Conservation (phyloP, 2,888 invertebrate species). For the Campoplex capitator region DNA sequence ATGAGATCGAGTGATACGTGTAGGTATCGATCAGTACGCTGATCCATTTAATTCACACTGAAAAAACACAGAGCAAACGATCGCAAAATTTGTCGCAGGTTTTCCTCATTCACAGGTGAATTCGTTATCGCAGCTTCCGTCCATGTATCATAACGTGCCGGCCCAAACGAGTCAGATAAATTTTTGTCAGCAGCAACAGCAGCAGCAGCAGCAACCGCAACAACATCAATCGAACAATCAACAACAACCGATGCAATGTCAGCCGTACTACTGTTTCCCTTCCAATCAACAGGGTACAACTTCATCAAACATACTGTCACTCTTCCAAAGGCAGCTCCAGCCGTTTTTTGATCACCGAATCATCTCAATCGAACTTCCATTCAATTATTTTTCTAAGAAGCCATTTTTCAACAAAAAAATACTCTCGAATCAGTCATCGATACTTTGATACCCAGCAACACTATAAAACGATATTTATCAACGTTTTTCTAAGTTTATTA, state of each 20-base stretch:
- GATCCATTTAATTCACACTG: neutral
- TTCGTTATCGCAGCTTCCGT: slow-evolving; percentile 71
- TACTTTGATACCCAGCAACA: neutral
- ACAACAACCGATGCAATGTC: slow-evolving; percentile 65
- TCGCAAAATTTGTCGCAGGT: slow-evolving; percentile 59
- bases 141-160: slow-evolving; percentile 73
- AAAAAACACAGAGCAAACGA: slow-evolving; percentile 15
- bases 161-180: slow-evolving; percentile 75
- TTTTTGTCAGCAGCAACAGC: slow-evolving; percentile 72
- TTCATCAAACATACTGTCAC: neutral
- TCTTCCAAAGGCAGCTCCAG: neutral
- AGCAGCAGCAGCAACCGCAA: slow-evolving; percentile 71
- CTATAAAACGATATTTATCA: neutral
- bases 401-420: neutral
- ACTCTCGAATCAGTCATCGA: too few relatives aligned
- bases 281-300: slow-evolving; percentile 59
- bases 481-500: too few relatives aligned
- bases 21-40: slow-evolving; percentile 7
- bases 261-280: slow-evolving; percentile 62
- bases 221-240: slow-evolving; percentile 59
- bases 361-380: too few relatives aligned
- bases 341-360: neutral
- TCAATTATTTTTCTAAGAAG: neutral
- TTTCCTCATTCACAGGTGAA: slow-evolving; percentile 68
- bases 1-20: slow-evolving; percentile 63